Evolutionary conservation across 2,797 vertebrate species (phyloP), one percentile per base, ranked within the genome.

Genomic region (Enteromius fasciolatus): DNA sequence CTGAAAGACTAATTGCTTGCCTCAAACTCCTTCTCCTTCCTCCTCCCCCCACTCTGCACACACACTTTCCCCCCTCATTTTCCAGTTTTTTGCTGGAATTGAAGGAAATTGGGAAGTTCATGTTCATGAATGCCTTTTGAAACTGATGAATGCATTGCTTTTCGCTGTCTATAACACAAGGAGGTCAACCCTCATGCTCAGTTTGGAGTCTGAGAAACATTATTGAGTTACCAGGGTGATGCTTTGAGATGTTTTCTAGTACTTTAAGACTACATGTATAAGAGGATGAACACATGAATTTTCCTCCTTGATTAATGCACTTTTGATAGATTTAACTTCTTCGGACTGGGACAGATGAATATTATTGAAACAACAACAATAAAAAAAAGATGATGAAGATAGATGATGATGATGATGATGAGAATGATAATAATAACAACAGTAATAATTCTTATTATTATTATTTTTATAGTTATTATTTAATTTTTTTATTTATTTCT

Each of bases 1-100:
- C 84, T 89, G 79, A 87, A 89, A 89, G 88, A 88, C 87, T 89
- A 90, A 90, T 88, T 88, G 87, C 88, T 86, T 88, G 86, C 83
- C 87, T 88, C 83, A 87, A 87, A 89, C 88, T 88, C 78, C 83
- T 84, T 84, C 85, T 83, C 78, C 63, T 82, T 84, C 78, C 75
- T 79, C 50, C 80, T 87, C 76, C 63, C 81, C 80, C 85, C 57
- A 80, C 66, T 72, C 63, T 63, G 25, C 70, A 76, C 59, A 28
- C 76, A 72, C 70, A 36, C 64, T 70, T 41, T 25, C 54, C 52
- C 2, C 5, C 23, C 18, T 50, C 18, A 33, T 67, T 76, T 80
- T 52, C 9, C 17, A 5, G 17, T 70, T 80, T 76, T 61, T 86
- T 57, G 48, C 52, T 39, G 1, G 44, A 75, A 44, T 46, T 57